Conservation (phyloP, 2,113 vertebrate species). For the Peromyscus leucopus region DNA sequence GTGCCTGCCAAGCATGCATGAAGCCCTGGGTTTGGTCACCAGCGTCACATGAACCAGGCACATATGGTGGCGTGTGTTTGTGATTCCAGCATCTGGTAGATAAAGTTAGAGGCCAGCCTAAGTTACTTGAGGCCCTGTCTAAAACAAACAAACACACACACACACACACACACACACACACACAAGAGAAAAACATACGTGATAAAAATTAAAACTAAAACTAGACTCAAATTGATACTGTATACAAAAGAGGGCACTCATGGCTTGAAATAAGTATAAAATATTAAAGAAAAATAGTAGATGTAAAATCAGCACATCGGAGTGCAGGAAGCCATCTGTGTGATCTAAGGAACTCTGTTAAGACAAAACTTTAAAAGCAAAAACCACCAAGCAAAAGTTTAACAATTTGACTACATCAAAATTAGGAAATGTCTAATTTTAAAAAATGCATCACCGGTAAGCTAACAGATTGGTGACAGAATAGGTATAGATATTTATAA, state of each 20-base stretch:
- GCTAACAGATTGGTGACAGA: background rate
- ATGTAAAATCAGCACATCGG: background rate
- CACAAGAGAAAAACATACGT: background rate
- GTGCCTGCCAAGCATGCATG: background rate
- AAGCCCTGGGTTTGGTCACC: background rate
- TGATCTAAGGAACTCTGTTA: background rate
- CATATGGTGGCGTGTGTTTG: background rate
- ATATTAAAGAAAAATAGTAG: background rate
- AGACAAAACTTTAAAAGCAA: conserved; percentile 47
- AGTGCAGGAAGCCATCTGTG: background rate
- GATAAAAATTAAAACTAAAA: conserved; percentile 42
- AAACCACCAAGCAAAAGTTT: conserved; percentile 31
- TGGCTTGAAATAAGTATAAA: background rate
- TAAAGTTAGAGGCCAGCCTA: background rate
- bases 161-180: background rate
- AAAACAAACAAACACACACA: background rate
- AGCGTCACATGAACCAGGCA: background rate
- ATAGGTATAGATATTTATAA: background rate
- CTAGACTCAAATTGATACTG: background rate
- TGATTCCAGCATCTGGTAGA: background rate
- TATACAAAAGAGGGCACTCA: background rate
- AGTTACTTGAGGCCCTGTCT: background rate
- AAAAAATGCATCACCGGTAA: background rate
- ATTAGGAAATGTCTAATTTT: conserved; percentile 23
- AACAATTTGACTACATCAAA: conserved; percentile 16